Evolutionary conservation across 2,888 invertebrate species (phyloP), one percentile per base, ranked within the genome.

Genomic region (Mythimna lalbum): DNA sequence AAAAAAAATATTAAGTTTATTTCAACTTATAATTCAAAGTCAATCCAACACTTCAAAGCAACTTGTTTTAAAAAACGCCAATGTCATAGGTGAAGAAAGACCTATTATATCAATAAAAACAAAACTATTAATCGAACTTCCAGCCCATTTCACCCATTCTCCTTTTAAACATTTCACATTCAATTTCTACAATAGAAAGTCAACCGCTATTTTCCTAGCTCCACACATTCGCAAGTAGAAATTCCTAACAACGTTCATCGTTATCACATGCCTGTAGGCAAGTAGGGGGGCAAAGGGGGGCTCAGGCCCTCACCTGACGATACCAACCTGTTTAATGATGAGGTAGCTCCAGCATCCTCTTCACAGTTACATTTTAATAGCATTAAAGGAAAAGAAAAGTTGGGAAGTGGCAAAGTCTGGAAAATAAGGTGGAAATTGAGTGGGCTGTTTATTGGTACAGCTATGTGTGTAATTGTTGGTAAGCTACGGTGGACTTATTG

Each of bases 191-290:
- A 33, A 43, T 65, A 27, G 19, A 65, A 21, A 36, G 36, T 57
- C 17, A 57, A 5, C 31, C 80, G 80, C 69, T 50, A 21, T 21
- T 69, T 62, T 31, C 19, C 17, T 66, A 31, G 65, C 82, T 57
- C 23, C 63, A 27, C n/a, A 27, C n/a, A 31, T 27, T 69, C 69
- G 47, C 73, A 39, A 71, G 73, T 66, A 73, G 69, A 69, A 78
- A 81, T 79, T 78, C 55, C 61, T 82, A 81, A 82, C 82, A 82
- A 81, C 68, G 81, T 81, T 81, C 69, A 64, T 81, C 78, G 82
- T 82, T 82, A 82, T 82, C 82, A 81, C 81, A 73, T 73, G 81
- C 75, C 81, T 59, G 63, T 76, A 63, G 73, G 82, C 75, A 63
- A 66, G 60, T 70, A 43, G 53, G 67, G 57, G n/a, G 4, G n/a